These are phyloP conservation scores for Bombyx huttoni DNA, from an alignment of 2,888 invertebrate genomes.

Conservation along the genomic window DNA sequence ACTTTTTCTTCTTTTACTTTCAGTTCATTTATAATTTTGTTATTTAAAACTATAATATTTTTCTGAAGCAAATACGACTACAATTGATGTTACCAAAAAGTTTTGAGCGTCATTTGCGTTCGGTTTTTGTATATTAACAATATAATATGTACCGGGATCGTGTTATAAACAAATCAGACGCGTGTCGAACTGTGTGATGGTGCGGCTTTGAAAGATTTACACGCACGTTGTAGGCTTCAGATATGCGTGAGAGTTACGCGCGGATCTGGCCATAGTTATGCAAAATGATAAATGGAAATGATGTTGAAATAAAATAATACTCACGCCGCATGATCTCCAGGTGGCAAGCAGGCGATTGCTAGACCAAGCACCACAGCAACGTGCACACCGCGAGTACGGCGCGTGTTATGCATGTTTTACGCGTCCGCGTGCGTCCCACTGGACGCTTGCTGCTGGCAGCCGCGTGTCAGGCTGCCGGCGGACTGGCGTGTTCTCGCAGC, in stretches of 20 bases:
- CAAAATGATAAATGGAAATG: constrained; percentile 13
- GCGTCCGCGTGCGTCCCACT: constrained; percentile 33
- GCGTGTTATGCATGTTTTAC: constrained; percentile 40
- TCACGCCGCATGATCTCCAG: constrained; percentile 54
- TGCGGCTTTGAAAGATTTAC: constrained; percentile 28
- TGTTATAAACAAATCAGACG: constrained; percentile 24
- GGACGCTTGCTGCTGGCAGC: constrained; percentile 52
- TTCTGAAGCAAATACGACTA: not conserved
- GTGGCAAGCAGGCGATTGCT: constrained; percentile 48
- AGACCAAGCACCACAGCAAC: constrained; percentile 50
- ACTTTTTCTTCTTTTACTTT: too few species aligned
- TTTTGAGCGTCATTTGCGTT: not conserved
- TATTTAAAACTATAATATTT: too few species aligned
- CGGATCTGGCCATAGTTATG: constrained; percentile 9
- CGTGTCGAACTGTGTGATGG: constrained; percentile 21
- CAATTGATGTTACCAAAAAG: not conserved
- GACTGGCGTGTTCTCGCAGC: constrained; percentile 36
- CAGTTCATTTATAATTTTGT: too few species aligned
- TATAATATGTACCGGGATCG: constrained; percentile 16
- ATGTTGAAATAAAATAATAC: constrained; percentile 22
- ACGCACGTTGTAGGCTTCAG: constrained; percentile 35
- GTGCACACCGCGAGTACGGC: constrained; percentile 50
- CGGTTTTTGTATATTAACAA: constrained; percentile 9
- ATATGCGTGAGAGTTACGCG: constrained; percentile 15
- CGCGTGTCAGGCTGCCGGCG: constrained; percentile 51